Evolutionary conservation across 2,797 vertebrate species (phyloP).

Genomic region (Smutsia temminckii): DNA sequence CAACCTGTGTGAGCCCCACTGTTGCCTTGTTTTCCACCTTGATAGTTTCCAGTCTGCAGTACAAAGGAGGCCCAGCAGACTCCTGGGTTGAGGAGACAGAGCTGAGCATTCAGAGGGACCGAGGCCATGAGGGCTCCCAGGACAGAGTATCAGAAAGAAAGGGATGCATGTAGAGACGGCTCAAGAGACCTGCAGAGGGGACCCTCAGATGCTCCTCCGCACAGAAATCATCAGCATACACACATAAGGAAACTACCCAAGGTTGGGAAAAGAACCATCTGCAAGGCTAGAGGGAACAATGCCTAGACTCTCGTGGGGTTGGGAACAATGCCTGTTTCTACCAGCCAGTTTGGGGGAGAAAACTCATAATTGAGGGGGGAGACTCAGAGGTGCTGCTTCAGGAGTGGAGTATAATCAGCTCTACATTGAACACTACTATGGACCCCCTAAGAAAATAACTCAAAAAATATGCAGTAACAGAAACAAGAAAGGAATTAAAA

Average conservation of each 20-base stretch:
- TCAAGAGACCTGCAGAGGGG: neutral
- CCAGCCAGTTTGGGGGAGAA: neutral
- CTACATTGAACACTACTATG: neutral
- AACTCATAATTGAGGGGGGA: neutral
- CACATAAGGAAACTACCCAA: neutral
- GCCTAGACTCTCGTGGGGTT: neutral
- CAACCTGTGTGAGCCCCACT: accelerated
- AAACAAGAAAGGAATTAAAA: neutral
- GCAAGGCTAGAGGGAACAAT: neutral
- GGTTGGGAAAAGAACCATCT: neutral
- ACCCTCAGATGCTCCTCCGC: too few relatives aligned
- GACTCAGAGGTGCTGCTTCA: neutral
- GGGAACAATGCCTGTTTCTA: neutral
- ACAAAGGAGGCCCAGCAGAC: neutral
- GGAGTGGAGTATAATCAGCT: neutral
- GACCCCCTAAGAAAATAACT: neutral
- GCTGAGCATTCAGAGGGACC: neutral
- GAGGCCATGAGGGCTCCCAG: neutral
- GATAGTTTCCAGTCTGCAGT: neutral
- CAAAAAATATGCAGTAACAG: neutral
- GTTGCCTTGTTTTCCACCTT: neutral
- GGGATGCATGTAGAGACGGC: neutral
- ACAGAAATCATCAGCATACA: neutral
- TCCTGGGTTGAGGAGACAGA: neutral
- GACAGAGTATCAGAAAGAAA: neutral